Evolutionary conservation across 2,797 vertebrate genomes (phyloP), one percentile per base, ranked within the genome.

Genomic region (Capromys pilorides): DNA sequence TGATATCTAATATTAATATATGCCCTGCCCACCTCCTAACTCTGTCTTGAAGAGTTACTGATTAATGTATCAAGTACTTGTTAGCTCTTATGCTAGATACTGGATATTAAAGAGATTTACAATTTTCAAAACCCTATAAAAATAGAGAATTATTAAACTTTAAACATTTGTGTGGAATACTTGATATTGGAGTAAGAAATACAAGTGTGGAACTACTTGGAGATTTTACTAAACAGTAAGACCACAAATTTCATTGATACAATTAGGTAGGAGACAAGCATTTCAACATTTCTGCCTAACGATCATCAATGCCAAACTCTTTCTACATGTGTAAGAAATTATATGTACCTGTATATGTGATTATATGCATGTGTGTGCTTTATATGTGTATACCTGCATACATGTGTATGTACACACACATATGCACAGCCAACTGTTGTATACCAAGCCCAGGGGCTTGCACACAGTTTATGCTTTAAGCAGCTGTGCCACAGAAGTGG

Each of bases 271-370:
- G 93, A 86, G 39, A 86, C 5, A 83, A 86, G 79, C 49, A 84
- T 94, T 83, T 88, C 36, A 88, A 28, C 26, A 93, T 94, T 79
- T 94, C 92, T 88, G 41, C 86, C 69, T 90, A 87, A 95, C 11
- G 67, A 83, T 91, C 49, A 86, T 5, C 75, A 91, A 69, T 33
- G 59, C 51, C 95, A 24, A 91, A 94, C 31, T 83, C 75, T 77
- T 12, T 14, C 6, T 75, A 79, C 5, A 77, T 64, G 64, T 12
- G 0, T 12, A 88, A 24, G 45, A 69, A 90, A 90, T 69, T 91
- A 33, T 75, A 86, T 73, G 45, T 75, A 9, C 90, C 5, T 81
- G 7, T 75, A 5, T 69, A 14, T 94, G 24, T 24, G 2, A 10
- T 1, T 45, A 64, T 7, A 33, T 31, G 67, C 0, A 31, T 7